Evolutionary conservation across 2,113 vertebrate genomes (phyloP).

Genomic region (Petaurus breviceps): DNA sequence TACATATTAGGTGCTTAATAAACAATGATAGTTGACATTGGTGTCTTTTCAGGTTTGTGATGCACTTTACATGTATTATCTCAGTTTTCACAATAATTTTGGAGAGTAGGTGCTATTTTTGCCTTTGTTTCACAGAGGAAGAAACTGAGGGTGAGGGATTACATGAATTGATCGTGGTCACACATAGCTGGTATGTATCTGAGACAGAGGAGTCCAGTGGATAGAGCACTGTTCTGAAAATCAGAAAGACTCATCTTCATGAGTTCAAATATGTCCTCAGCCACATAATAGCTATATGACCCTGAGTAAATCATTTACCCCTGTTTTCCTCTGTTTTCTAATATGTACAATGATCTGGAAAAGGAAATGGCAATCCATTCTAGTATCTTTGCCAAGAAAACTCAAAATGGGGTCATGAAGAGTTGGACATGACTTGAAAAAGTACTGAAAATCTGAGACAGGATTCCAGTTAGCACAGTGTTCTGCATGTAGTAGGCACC

Average conservation of each 20-base stretch:
- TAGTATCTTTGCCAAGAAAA: background rate
- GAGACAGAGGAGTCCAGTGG: background rate
- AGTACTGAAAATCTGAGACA: background rate
- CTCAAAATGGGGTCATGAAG: background rate
- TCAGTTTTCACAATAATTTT: background rate
- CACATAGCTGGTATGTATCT: background rate
- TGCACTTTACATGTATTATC: background rate
- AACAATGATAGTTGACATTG: background rate
- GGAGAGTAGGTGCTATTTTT: background rate
- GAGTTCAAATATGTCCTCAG: background rate
- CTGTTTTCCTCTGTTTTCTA: background rate
- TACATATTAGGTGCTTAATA: background rate
- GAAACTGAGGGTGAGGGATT: conserved; percentile 4
- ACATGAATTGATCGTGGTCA: background rate
- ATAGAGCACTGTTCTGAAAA: background rate
- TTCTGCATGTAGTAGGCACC: background rate
- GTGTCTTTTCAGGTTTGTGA: background rate
- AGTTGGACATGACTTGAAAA: background rate
- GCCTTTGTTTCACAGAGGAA: background rate
- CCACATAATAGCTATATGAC: background rate
- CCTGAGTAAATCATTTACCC: background rate
- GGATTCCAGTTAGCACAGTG: background rate
- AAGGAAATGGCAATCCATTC: background rate
- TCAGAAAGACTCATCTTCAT: background rate
- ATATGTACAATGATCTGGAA: background rate